Percentiles rank a stretch among this genome's conserved stretches.
Conservation (phyloP, 2,113 vertebrate genomes). For the Bagarius yarrelli region DNA sequence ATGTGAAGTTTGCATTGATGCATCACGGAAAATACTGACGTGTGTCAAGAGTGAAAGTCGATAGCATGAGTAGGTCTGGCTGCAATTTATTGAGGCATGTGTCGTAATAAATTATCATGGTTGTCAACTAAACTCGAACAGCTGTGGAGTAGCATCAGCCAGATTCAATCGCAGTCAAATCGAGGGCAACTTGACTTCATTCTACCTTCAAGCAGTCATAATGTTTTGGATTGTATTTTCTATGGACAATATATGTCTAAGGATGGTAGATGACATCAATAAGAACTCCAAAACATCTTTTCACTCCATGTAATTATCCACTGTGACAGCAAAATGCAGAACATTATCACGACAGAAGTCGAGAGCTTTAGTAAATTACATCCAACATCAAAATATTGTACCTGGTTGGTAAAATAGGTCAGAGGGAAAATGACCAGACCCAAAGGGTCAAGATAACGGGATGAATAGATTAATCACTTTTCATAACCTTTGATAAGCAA, state of each 20-base stretch:
- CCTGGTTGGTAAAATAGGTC: not conserved
- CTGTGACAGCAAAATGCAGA: not conserved
- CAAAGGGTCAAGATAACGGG: not conserved
- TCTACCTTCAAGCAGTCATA: not conserved
- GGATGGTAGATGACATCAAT: not conserved
- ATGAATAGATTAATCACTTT: not conserved
- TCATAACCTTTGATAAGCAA: not conserved
- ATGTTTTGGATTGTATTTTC: not conserved
- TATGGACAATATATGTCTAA: not conserved
- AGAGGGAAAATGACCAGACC: not conserved
- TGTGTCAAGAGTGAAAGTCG: not conserved
- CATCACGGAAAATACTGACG: slow-evolving; percentile 5
- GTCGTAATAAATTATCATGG: not conserved
- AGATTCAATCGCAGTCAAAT: not conserved
- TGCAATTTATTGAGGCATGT: not conserved
- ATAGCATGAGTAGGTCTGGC: not conserved
- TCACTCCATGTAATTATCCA: not conserved
- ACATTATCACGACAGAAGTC: not conserved
- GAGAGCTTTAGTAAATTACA: not conserved
- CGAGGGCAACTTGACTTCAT: not conserved
- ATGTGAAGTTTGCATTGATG: slow-evolving; percentile 16
- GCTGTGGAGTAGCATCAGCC: slow-evolving; percentile 1
- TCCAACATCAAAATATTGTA: not conserved
- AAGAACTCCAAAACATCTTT: no score
- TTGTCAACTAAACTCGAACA: not conserved